Base-by-base conservation (phyloP, 2,888 invertebrate genomes). In the Drosophila rellima region DNA sequence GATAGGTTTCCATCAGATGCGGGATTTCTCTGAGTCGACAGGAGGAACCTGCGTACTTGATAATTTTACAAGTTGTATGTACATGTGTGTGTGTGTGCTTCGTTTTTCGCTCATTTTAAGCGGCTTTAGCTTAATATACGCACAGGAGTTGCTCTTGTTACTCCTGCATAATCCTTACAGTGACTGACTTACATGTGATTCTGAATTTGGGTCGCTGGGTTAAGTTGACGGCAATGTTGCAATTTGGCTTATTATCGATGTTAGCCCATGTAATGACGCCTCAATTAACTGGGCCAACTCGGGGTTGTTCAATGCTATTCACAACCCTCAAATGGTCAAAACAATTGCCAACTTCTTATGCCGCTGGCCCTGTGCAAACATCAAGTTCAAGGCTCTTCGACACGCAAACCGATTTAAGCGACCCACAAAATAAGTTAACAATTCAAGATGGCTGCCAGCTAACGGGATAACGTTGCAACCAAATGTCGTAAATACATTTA, bases 321-420 rank as follows among this genome's bases (percentile, higher is more conserved):
- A 11, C 59, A 47, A 65, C 75, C 75, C 69, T 33, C 31, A 55
- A 73, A 15, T 60, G 55, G 42, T 44, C 63, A 61, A 56, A 70
- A 47, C 68, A 69, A 68, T 45, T 59, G 63, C 29, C 54, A 31
- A 29, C 26, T 17, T 11, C 29, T 39, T 5, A 11, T 66, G 18
- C 5, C 31, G 3, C 33, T 47, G 29, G 35, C 23, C 63, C 42
- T 48, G 33, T 37, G 18, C 65, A 29, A 44, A 35, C 40, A 67
- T 63, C 81, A 83, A 78, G 84, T 81, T 83, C 81, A 81, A 81
- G 75, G 83, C 74, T 39, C 62, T 50, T 15, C 20, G 44, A 40
- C 69, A 72, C 33, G 70, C 75, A 37, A 66, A 18, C 44, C 52
- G n/a, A 39, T 52, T 52, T 26, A 60, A 33, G 48, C 35, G 48